Percentiles rank a stretch among this genome's conserved stretches.
Conservation (phyloP, 2,888 invertebrate genomes). For the Drosophila yooni region DNA sequence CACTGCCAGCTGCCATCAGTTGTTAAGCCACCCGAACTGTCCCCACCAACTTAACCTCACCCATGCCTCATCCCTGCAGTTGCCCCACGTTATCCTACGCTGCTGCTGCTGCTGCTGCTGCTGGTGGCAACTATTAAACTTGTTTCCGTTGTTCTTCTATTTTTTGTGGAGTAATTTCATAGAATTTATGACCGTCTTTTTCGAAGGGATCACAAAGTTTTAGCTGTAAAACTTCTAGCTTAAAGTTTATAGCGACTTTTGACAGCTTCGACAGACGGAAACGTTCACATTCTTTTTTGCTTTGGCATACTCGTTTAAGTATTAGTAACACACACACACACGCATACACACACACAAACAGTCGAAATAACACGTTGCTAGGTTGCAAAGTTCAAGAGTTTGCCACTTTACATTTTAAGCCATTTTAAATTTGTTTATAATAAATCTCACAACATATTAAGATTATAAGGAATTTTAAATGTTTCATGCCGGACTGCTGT, state of each 20-base stretch:
- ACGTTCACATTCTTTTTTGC: slow-evolving; percentile 13
- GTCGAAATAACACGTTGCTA: slow-evolving; percentile 1
- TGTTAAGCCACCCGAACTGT: slow-evolving; percentile 7
- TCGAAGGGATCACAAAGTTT: slow-evolving; percentile 68
- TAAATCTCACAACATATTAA: neutral
- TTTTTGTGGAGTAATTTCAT: slow-evolving; percentile 66
- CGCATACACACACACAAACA: neutral
- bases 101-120: slow-evolving; percentile 12
- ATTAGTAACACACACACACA: neutral
- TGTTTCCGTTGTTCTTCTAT: slow-evolving; percentile 65
- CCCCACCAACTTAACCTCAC: neutral
- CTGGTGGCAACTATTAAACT: slow-evolving; percentile 74
- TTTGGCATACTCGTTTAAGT: neutral
- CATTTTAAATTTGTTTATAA: neutral
- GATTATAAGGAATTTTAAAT: slow-evolving; percentile 1
- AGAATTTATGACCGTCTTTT: slow-evolving; percentile 76
- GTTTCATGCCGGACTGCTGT: neutral
- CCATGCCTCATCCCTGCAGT: neutral
- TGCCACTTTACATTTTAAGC: neutral
- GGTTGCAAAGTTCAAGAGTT: neutral
- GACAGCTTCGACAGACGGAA: slow-evolving; percentile 59
- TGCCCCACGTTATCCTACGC: slow-evolving; percentile 10
- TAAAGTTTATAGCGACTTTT: slow-evolving; percentile 59
- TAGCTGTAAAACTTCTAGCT: slow-evolving; percentile 39
- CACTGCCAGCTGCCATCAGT: slow-evolving; percentile 17